These are phyloP conservation scores for Agrochola lychnidis DNA, from an alignment of 2,888 invertebrate species.

Conservation along the genomic window DNA sequence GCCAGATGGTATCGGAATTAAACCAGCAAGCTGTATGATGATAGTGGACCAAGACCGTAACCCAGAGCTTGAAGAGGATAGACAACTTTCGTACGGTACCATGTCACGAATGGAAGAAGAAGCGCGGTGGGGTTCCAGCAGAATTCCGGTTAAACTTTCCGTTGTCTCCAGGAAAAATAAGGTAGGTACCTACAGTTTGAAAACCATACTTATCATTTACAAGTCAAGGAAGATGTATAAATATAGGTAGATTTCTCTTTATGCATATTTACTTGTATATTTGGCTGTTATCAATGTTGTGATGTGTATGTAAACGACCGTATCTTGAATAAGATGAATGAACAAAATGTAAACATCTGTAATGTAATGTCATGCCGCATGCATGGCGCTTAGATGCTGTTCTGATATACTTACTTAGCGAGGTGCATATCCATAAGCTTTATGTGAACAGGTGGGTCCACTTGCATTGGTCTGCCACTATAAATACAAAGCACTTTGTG, in stretches of 20 bases:
- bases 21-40: too few species aligned
- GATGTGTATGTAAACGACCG: constrained; percentile 11
- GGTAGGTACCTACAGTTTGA: not conserved
- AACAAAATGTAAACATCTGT: constrained; percentile 31
- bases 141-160: not conserved
- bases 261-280: constrained; percentile 7
- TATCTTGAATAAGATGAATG: constrained; percentile 41
- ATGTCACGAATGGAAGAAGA: not conserved
- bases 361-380: not conserved
- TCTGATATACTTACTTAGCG: not conserved
- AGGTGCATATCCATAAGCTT: not conserved
- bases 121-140: not conserved
- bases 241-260: not conserved
- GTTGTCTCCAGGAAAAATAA: not conserved
- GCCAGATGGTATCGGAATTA: too few species aligned
- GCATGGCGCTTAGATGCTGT: not conserved
- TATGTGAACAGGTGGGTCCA: not conserved
- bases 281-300: constrained; percentile 33
- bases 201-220: not conserved
- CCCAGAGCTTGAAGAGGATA: not conserved
- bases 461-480: too few species aligned
- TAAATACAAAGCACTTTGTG: not conserved
- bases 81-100: not conserved
- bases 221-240: not conserved
- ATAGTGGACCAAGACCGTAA: not conserved